Conservation (phyloP, 2,797 vertebrate species). For the Lepus townsendii region DNA sequence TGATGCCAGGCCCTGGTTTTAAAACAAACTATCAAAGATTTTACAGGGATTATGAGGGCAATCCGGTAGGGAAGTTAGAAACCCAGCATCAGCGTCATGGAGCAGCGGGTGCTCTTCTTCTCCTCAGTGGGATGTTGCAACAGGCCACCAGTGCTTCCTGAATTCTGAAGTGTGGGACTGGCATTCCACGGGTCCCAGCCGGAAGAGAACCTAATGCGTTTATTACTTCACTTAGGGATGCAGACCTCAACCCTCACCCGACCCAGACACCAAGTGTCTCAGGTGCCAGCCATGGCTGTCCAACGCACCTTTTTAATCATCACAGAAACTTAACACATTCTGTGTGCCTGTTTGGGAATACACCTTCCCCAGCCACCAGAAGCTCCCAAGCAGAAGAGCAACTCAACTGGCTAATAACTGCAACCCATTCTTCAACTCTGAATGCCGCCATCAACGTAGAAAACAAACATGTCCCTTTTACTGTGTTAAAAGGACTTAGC, state of each 20-base stretch:
- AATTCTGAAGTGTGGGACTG: background rate
- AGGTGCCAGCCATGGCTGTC: background rate
- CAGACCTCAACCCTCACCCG: background rate
- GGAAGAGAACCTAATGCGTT: background rate
- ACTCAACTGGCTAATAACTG: conserved; percentile 1
- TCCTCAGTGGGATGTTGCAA: background rate
- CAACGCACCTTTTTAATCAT: background rate
- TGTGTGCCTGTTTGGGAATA: background rate
- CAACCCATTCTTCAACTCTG: background rate
- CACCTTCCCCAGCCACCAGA: background rate
- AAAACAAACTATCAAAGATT: conserved; percentile 9
- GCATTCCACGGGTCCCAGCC: background rate
- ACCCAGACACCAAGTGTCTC: background rate
- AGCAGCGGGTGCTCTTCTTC: background rate
- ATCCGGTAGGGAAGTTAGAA: background rate
- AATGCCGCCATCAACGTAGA: conserved; percentile 39
- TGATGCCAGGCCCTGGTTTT: background rate
- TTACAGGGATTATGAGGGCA: background rate
- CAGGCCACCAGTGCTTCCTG: background rate
- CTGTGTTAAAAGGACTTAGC: background rate
- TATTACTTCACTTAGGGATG: background rate
- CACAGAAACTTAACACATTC: background rate
- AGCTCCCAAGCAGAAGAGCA: background rate
- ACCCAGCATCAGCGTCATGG: background rate
- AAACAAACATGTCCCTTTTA: conserved; percentile 30